Evolutionary conservation across 2,113 vertebrate species (phyloP), one percentile per base, ranked within the genome.

Genomic region (Paradisaea rubra): DNA sequence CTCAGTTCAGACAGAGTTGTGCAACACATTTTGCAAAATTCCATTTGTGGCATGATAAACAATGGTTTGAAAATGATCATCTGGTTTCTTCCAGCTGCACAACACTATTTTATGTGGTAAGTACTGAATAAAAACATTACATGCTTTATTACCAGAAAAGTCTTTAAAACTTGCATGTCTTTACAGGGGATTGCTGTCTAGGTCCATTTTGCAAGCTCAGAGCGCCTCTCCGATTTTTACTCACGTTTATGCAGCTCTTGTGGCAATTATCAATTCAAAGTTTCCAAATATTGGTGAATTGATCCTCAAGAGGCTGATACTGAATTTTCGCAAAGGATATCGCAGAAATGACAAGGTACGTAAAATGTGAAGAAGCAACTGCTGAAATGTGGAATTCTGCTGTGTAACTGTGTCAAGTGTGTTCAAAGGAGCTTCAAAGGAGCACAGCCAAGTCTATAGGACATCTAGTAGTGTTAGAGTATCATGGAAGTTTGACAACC

Each of bases 211-310:
- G 77, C 99, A 99, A 97, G 99, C 99, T 41, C 99, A 99, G 96
- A 98, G 98, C 10, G 99, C 99, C 6, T 99, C 99, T 91, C 99
- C 99, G 2, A 99, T 99, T 97, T 99, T 99, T 74, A 99, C 99
- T 9, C 99, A 99, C 17, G 99, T 99, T 72, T 99, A 99, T 79
- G 98, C 99, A 19, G 99, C 99, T 6, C 97, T 99, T n/a, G 98
- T 99, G 56, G 97, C 99, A 93, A 99, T 99, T 96, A 99, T 99
- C 97, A 99, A 99, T 97, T 99, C 99, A 49, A 99, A 99, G 96
- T 99, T 99, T 96, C 99, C 99, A 74, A 99, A 99, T 94, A 99
- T 99, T 9, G 99, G 99, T 94, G 99, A 99, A 96, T 97, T 99
- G 93, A 99, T 99, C 89, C 99, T 99, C 69, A 99, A 98, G 90